A percentile compares a stretch with the other conserved stretches of the same genome.
Evolutionary conservation across 2,888 invertebrate genomes (phyloP).

Genomic region (Gari tellinella): DNA sequence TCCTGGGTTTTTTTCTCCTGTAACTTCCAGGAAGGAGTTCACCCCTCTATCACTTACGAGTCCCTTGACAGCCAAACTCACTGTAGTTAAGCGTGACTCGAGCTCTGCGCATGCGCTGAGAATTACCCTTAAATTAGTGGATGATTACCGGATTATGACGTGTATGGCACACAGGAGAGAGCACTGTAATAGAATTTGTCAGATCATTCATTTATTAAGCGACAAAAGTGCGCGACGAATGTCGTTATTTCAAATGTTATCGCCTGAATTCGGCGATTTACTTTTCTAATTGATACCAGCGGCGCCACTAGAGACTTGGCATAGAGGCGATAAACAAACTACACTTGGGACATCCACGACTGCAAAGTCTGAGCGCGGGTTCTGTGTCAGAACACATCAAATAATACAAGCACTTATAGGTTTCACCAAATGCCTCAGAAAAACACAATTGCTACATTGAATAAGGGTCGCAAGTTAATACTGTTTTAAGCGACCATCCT

Average conservation of each 20-base stretch:
- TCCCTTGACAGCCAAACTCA: constrained; percentile 27
- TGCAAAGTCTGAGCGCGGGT: no score
- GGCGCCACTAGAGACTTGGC: no score
- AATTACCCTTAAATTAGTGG: constrained; percentile 50
- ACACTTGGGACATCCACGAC: no score
- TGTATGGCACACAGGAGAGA: constrained; percentile 48
- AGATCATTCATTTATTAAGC: constrained; percentile 57
- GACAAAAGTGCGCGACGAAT: constrained; percentile 43
- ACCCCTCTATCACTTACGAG: neutral
- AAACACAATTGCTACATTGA: no score
- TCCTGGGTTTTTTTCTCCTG: no score
- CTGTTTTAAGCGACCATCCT: no score
- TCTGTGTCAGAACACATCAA: no score
- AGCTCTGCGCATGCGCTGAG: constrained; percentile 22
- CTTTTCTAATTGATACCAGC: constrained; percentile 18
- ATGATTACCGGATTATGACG: constrained; percentile 50
- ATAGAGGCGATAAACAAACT: no score
- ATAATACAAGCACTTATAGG: no score
- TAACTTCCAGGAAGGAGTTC: no score
- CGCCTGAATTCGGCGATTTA: constrained; percentile 21
- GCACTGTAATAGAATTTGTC: constrained; percentile 54
- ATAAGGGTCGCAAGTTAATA: no score
- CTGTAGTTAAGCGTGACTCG: constrained; percentile 1
- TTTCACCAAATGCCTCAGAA: no score
- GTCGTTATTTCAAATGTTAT: constrained; percentile 46